Evolutionary conservation across 1,140 invertebrate genomes (phyloP).

Genomic region (Atta texana): DNA sequence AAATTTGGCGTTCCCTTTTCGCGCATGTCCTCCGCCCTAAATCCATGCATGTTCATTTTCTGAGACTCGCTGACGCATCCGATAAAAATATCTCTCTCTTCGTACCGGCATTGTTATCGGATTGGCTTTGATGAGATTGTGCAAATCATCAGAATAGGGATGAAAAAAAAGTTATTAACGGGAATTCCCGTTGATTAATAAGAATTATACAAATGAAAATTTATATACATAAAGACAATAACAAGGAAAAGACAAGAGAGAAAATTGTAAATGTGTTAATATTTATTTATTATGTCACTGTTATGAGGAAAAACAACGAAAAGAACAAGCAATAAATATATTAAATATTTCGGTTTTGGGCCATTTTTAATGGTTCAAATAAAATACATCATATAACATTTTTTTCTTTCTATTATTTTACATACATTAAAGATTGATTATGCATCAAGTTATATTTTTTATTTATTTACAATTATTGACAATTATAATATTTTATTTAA

Average conservation of each 20-base stretch:
- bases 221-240: neutral
- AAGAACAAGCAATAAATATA: neutral
- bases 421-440: neutral
- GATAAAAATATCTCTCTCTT: slow-evolving; percentile 8
- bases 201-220: slow-evolving; percentile 5
- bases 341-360: neutral
- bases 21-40: neutral
- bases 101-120: neutral
- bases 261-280: neutral
- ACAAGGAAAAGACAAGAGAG: neutral
- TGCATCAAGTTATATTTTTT: neutral
- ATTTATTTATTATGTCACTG: neutral
- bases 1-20: slow-evolving; percentile 20
- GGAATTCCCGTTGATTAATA: neutral
- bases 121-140: neutral
- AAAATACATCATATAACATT: neutral
- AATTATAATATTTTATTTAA: neutral
- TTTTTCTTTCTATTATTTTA: neutral
- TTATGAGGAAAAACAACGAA: neutral
- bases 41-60: neutral
- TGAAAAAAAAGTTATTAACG: neutral
- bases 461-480: neutral
- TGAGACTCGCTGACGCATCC: slow-evolving; percentile 21
- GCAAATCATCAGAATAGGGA: neutral
- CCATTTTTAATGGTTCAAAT: neutral